These are phyloP conservation scores for Seriola aureovittata DNA, from an alignment of 2,113 vertebrate genomes.

Conservation along the genomic window DNA sequence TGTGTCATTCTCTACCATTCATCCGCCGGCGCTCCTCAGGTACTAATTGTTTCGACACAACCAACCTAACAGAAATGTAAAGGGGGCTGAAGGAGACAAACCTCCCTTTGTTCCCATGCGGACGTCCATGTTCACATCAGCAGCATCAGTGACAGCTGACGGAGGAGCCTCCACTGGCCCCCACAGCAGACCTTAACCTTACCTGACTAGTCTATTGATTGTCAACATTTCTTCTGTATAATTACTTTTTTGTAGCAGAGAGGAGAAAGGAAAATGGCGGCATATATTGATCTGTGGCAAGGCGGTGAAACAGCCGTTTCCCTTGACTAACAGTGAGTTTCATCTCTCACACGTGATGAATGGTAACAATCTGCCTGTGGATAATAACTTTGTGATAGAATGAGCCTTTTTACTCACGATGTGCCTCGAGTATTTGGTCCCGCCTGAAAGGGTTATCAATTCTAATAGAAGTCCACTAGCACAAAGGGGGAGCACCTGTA, in stretches of 20 bases:
- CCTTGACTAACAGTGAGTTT: slow-evolving; percentile 93
- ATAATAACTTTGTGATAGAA: slow-evolving; percentile 97
- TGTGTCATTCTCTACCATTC: neutral
- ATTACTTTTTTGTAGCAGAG: slow-evolving; percentile 91
- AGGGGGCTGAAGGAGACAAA: slow-evolving; percentile 63
- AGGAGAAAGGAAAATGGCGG: slow-evolving; percentile 81
- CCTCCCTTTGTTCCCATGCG: slow-evolving; percentile 79
- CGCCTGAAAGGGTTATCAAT: slow-evolving; percentile 81
- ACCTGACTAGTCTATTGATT: slow-evolving; percentile 90
- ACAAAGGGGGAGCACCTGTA: slow-evolving; percentile 30
- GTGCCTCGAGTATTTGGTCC: slow-evolving; percentile 70
- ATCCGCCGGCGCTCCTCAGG: neutral
- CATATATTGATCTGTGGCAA: slow-evolving; percentile 92
- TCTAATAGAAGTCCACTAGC: slow-evolving; percentile 77
- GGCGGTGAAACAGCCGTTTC: slow-evolving; percentile 90
- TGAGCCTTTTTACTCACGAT: slow-evolving; percentile 84
- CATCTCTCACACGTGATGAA: slow-evolving; percentile 95
- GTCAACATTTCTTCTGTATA: slow-evolving; percentile 95
- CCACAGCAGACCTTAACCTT: slow-evolving; percentile 85
- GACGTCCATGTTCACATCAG: slow-evolving; percentile 62
- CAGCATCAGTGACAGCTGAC: slow-evolving; percentile 83
- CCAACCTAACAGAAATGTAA: slow-evolving; percentile 63
- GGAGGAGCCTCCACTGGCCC: slow-evolving; percentile 66
- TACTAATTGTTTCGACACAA: slow-evolving; percentile 65
- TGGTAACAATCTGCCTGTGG: slow-evolving; percentile 87